Evolutionary conservation across 2,797 vertebrate genomes (phyloP).

Genomic region (Amblyraja radiata): DNA sequence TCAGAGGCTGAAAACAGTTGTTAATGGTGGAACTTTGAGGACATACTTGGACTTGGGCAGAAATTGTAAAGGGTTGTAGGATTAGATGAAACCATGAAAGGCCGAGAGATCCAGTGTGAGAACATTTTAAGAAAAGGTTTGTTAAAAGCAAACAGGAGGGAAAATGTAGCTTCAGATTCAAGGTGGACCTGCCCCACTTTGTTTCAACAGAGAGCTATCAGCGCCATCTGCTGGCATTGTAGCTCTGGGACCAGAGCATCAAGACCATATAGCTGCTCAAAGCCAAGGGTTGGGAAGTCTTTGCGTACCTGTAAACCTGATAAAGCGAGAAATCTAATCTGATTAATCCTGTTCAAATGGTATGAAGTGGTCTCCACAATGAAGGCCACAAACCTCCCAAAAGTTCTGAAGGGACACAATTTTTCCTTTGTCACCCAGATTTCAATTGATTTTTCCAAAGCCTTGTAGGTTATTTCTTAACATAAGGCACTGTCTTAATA

Average conservation of each 20-base stretch:
- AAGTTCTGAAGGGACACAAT: background rate
- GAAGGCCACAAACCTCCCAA: background rate
- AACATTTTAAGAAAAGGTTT: background rate
- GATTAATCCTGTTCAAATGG: background rate
- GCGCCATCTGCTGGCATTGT: conserved; percentile 9
- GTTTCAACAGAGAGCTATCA: background rate
- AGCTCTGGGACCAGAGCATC: background rate
- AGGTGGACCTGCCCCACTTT: background rate
- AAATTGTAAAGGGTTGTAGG: background rate
- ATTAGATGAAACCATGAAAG: background rate
- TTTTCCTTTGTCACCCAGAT: background rate
- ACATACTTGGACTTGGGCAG: too few species aligned
- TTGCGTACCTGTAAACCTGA: background rate
- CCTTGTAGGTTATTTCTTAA: background rate
- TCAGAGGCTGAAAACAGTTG: background rate
- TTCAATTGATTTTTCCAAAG: background rate
- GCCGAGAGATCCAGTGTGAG: background rate
- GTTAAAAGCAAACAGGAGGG: background rate
- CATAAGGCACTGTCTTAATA: background rate
- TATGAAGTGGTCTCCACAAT: background rate
- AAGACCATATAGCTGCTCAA: background rate
- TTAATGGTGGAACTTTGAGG: background rate
- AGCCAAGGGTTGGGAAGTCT: background rate
- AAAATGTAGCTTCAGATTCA: background rate
- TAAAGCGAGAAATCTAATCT: background rate